Base-by-base conservation (phyloP, 1,140 invertebrate species). In the Centruroides vittatus region DNA sequence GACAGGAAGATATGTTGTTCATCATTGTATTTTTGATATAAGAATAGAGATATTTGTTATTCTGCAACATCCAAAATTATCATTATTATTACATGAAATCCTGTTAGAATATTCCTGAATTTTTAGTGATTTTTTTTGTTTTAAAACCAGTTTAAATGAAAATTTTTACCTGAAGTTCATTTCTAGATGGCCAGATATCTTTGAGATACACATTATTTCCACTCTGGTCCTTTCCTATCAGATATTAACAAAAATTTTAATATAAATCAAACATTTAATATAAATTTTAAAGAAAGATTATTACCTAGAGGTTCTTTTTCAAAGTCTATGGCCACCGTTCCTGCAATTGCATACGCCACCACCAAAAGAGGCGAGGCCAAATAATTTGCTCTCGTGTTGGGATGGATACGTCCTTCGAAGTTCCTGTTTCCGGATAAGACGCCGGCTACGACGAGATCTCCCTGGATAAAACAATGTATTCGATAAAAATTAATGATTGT, bases 371-470 rank as follows among this genome's bases (percentile, higher is more conserved):
- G 95, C 10, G 91, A 95, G 0, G 95, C 94, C 55, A 98, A 78
- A 70, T 98, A 99, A 76, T 98, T 98, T 23, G 95, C 94, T 47
- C 93, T 75, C 0, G 94, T 96, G 70, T 92, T 85, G 0, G 95
- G 93, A 76, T 98, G 94, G 70, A 98, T 93, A 59, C 95, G 80
- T 12, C 95, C 95, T 75, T 98, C 95, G 75, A 98, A 98, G 74
- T 98, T 98, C 3, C 95, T 78, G 73, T 98, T 98, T 1, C 95
- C 95, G 0, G 93, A 97, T 0, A 98, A 75, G 3, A 98, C 91
- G 34, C 93, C 93, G 70, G 87, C 90, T 68, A 91, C 94, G 1
- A 98, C 89, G 7, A 98, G 76, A 70, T 93, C 89, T 71, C 91
- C 89, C 81, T 85, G 66, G 55, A 66, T 67, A 41, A 6, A 6